phyloP scores from a whole-genome alignment of 2,113 vertebrate species.

The Centropus unirufus region DNA sequence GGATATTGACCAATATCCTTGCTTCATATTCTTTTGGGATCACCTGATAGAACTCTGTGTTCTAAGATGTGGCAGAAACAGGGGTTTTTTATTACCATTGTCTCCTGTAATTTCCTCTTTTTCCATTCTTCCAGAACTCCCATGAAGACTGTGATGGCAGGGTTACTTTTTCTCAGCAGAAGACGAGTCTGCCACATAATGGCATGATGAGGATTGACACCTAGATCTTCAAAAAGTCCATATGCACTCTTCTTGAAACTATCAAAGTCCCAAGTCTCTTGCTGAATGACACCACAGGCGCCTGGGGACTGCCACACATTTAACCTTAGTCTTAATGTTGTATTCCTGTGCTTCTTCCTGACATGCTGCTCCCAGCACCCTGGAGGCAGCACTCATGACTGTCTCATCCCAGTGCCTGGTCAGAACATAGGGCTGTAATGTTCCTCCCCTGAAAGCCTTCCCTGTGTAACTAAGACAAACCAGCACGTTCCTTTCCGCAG shows the following conservation, averaged over 20 bases:
- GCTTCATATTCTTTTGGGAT: neutral
- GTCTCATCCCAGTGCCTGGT: rapidly evolving
- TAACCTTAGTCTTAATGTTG: neutral
- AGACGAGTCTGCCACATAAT: neutral
- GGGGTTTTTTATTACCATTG: neutral
- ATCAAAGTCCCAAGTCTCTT: neutral
- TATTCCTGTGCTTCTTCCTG: neutral
- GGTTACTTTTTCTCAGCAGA: neutral
- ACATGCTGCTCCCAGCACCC: neutral
- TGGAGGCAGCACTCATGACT: rapidly evolving
- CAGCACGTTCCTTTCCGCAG: neutral
- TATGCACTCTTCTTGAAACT: neutral
- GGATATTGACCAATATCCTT: neutral
- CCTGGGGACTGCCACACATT: neutral
- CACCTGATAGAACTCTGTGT: neutral
- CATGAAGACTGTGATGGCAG: neutral
- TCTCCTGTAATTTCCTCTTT: neutral
- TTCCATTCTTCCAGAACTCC: neutral
- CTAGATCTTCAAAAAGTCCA: neutral
- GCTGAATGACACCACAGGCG: neutral
- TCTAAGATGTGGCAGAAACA: neutral
- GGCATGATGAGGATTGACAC: neutral
- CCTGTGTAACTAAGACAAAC: neutral
- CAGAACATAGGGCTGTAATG: neutral
- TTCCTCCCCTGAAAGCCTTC: neutral